Evolutionary conservation across 2,888 invertebrate genomes (phyloP).

Genomic region (Mesorhabditis spiculigera): DNA sequence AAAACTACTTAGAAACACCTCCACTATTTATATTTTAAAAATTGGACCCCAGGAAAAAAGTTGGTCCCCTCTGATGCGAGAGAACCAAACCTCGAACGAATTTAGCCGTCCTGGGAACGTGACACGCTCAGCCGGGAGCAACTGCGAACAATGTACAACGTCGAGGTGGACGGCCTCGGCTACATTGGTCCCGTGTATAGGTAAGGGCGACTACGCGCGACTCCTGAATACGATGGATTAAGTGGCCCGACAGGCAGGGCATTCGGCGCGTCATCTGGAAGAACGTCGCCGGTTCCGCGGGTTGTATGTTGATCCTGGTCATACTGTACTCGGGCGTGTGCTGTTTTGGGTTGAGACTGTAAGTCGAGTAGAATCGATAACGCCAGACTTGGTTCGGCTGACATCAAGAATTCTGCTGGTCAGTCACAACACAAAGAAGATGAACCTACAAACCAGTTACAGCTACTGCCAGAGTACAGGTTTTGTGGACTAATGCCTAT

Average conservation of each 20-base stretch:
- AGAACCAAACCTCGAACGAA: too few species aligned
- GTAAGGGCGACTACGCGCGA: not conserved
- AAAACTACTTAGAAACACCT: too few species aligned
- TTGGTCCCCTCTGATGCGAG: too few species aligned
- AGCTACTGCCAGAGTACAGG: not conserved
- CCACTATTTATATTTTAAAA: too few species aligned
- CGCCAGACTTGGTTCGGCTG: not conserved
- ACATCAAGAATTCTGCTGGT: not conserved
- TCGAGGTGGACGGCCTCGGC: not conserved
- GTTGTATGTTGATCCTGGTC: not conserved
- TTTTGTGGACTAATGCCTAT: not conserved
- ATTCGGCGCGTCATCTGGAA: not conserved
- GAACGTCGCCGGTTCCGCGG: not conserved
- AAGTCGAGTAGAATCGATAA: slow-evolving; percentile 3
- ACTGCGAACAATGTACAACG: not conserved
- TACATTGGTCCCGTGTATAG: not conserved
- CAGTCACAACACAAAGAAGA: not conserved
- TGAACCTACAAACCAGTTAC: not conserved
- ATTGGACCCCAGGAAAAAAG: too few species aligned
- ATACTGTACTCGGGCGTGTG: not conserved
- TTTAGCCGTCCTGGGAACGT: not conserved
- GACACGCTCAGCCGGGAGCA: not conserved
- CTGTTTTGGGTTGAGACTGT: not conserved
- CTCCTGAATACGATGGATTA: not conserved
- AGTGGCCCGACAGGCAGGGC: not conserved